Conservation (phyloP, 2,113 vertebrate species). For the Anarrhichthys ocellatus region DNA sequence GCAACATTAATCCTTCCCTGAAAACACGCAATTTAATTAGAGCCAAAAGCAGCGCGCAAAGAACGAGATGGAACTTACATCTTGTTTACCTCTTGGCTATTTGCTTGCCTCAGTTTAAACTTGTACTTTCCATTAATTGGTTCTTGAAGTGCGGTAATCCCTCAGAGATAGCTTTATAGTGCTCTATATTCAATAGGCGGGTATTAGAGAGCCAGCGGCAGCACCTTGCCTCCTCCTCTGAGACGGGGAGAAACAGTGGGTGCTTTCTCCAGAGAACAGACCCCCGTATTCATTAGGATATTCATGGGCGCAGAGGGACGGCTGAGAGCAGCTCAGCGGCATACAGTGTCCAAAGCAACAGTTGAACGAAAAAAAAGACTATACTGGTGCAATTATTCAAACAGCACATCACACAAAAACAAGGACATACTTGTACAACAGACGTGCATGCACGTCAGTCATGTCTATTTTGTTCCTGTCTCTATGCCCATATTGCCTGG, state of each 20-base stretch:
- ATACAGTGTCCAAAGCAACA: slow-evolving; percentile 64
- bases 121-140: slow-evolving; percentile 73
- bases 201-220: slow-evolving; percentile 66
- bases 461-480: neutral
- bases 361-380: slow-evolving; percentile 44
- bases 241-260: slow-evolving; percentile 76
- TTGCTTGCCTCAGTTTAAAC: slow-evolving; percentile 70
- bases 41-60: slow-evolving; percentile 19
- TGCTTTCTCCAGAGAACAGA: slow-evolving; percentile 80
- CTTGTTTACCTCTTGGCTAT: slow-evolving; percentile 66
- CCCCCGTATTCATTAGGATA: slow-evolving; percentile 78
- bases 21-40: slow-evolving; percentile 61
- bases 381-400: slow-evolving; percentile 17
- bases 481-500: neutral
- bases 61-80: slow-evolving; percentile 33
- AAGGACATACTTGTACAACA: slow-evolving; percentile 16
- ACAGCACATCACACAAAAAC: slow-evolving; percentile 6
- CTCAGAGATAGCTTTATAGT: slow-evolving; percentile 61
- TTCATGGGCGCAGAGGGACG: slow-evolving; percentile 55
- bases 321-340: slow-evolving; percentile 61
- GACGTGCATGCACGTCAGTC: neutral
- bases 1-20: slow-evolving; percentile 48
- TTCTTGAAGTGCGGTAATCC: slow-evolving; percentile 66
- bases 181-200: slow-evolving; percentile 64
- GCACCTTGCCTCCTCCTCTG: slow-evolving; percentile 73